Evolutionary conservation across 2,888 invertebrate genomes (phyloP), one percentile per base, ranked within the genome.

Genomic region (Osmoderma eremita): DNA sequence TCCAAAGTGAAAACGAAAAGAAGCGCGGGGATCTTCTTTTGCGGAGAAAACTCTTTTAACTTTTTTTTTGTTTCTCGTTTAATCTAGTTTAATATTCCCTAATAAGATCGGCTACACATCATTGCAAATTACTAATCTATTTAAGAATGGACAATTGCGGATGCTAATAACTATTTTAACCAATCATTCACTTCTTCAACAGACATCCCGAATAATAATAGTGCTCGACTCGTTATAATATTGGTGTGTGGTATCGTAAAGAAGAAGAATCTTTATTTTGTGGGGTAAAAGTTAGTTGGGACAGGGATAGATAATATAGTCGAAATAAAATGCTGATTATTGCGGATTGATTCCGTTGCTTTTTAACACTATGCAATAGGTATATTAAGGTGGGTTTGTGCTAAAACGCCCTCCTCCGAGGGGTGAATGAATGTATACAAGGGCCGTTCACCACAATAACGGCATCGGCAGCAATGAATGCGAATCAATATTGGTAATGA

Each of bases 41-140:
- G 74, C 75, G 78, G 77, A 76, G 76, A 78, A 30, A 30, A 78
- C 76, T 30, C 10, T 24, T 30, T 2, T 30, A 6, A 6, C 30
- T 30, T 30, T 30, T 1, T 30, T 30, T 30, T 30, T 30, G 30
- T 30, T 30, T 30, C 30, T 30, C 30, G 10, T 30, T 74, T 76
- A 76, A 67, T 71, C 77, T 78, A 79, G 73, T 74, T 58, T 36
- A 30, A 73, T 73, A 73, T 75, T 73, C 75, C 30, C 75, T 78
- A 78, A 78, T 58, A 58, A 76, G 76, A 76, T 79, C 76, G 77
- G 76, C 78, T 80, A 80, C 79, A 80, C 79, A 78, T 79, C 76
- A 63, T 70, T 70, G 68, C 69, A 58, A 30, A 75, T 75, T 75
- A 75, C 76, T 79, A 79, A 73, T 77, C 78, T 79, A 75, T 63